A percentile compares a stretch with the other conserved stretches of the same genome.
phyloP scores from a whole-genome alignment of 2,888 invertebrate genomes.

The Leucophora obtusa region DNA sequence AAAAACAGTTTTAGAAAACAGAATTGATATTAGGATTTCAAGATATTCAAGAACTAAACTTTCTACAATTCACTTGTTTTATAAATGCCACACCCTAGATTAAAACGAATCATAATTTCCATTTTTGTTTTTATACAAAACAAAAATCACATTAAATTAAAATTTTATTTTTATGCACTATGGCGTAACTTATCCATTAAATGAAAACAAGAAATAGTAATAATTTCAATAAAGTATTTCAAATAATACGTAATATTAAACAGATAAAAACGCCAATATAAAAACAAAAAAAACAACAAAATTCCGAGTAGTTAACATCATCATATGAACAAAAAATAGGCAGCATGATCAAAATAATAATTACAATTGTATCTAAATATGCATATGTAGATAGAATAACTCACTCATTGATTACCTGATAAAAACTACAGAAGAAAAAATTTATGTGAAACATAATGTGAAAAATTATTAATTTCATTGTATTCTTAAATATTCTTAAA shows the following conservation, averaged over 20 bases:
- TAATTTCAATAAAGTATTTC: conserved; percentile 14
- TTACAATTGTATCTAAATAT: conserved; percentile 6
- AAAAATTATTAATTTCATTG: too few relatives aligned
- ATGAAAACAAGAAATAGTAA: neutral
- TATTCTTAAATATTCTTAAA: too few relatives aligned
- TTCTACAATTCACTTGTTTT: too few relatives aligned
- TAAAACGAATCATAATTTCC: neutral
- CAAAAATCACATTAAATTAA: neutral
- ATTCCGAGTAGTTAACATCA: conserved; percentile 38
- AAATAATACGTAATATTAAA: neutral
- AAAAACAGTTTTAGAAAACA: too few relatives aligned
- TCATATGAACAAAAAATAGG: conserved; percentile 24
- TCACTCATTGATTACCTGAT: neutral
- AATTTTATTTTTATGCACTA: neutral
- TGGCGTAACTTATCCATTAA: neutral
- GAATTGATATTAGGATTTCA: too few relatives aligned
- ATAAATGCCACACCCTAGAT: neutral
- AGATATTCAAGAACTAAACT: too few relatives aligned
- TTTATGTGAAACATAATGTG: too few relatives aligned
- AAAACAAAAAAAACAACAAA: conserved; percentile 23
- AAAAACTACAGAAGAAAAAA: too few relatives aligned
- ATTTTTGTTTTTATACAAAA: neutral
- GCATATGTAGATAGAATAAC: neutral
- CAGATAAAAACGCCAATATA: neutral
- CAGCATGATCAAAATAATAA: conserved; percentile 44